Conservation (phyloP, 2,797 vertebrate species). For the Lepus oiostolus region DNA sequence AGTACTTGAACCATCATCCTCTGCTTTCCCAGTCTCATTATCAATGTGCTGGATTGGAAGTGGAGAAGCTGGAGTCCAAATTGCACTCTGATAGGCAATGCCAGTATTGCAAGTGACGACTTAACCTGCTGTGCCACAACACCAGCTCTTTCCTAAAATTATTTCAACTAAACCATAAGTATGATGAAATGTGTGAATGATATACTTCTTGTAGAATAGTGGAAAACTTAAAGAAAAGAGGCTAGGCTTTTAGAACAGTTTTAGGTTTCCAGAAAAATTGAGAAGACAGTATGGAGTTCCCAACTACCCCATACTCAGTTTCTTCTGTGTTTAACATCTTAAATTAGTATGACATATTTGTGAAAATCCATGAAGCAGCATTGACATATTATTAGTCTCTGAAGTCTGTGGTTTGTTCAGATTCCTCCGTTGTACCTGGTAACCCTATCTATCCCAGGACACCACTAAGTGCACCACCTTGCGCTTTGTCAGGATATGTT, state of each 20-base stretch:
- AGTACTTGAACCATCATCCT: no score
- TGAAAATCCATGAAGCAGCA: constrained; percentile 42
- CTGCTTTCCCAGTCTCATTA: no score
- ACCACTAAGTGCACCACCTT: background rate
- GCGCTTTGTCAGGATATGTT: background rate
- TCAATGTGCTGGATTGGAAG: no score
- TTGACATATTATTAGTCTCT: background rate
- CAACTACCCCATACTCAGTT: background rate
- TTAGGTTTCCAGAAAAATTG: constrained; percentile 43
- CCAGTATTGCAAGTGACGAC: no score
- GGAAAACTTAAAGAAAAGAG: background rate
- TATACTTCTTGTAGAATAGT: constrained; percentile 44
- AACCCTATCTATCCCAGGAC: background rate
- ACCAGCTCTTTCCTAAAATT: background rate
- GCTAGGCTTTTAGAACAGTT: constrained; percentile 30
- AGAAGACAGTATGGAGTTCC: background rate
- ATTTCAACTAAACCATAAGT: background rate
- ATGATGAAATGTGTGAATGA: background rate
- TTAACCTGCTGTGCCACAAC: no score
- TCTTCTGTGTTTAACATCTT: background rate
- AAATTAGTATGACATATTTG: background rate
- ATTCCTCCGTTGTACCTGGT: background rate
- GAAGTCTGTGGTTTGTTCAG: background rate
- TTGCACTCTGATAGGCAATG: no score
- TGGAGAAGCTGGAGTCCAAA: no score